phyloP scores from a whole-genome alignment of 2,888 invertebrate species.

The Ctenicera cuprea region DNA sequence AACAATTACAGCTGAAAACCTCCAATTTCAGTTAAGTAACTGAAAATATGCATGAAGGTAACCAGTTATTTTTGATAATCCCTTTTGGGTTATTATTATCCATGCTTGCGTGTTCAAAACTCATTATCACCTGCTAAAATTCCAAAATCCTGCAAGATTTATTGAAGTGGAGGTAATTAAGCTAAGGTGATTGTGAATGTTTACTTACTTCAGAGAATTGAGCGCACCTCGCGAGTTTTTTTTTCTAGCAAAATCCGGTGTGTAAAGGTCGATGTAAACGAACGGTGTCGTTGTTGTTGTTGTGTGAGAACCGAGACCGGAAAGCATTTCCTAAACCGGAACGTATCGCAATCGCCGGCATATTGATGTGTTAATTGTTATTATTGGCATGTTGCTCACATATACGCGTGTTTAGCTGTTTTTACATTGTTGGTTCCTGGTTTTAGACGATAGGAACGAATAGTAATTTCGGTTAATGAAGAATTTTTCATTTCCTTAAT shows the following conservation, averaged over 20 bases:
- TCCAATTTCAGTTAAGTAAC: no score
- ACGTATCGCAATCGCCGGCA: conserved; percentile 37
- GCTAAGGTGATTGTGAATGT: background rate
- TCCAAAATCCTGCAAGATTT: background rate
- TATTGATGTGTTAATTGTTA: conserved; percentile 43
- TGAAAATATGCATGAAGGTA: no score
- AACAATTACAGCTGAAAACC: no score
- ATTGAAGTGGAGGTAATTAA: background rate
- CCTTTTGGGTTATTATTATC: background rate
- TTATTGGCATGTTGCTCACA: conserved; percentile 25
- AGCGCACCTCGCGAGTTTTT: background rate
- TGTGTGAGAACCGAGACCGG: conserved; percentile 40
- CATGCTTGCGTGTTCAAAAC: background rate
- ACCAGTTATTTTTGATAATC: background rate
- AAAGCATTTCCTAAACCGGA: conserved; percentile 37
- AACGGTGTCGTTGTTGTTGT: background rate
- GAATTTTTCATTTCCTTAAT: conserved; percentile 23
- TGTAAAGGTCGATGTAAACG: background rate
- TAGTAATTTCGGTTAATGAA: conserved; percentile 8
- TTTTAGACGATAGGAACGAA: background rate
- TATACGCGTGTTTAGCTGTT: conserved; percentile 29
- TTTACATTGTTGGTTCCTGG: conserved; percentile 25
- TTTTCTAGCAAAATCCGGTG: background rate
- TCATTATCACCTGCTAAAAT: background rate
- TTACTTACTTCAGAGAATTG: background rate